Evolutionary conservation across 2,888 invertebrate genomes (phyloP).

Genomic region (Meiosimyza decipiens): DNA sequence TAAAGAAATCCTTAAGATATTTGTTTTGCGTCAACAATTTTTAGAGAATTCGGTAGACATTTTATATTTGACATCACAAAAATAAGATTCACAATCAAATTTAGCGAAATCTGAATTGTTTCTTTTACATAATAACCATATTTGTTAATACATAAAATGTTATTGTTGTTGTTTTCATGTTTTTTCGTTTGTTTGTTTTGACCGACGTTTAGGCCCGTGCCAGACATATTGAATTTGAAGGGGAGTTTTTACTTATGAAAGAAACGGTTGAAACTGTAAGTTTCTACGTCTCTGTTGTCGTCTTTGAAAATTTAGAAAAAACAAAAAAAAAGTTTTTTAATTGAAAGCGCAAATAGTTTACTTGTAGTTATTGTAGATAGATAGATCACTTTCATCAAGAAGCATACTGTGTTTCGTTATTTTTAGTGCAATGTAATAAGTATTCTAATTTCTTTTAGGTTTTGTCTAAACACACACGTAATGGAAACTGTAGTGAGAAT

Average conservation of each 20-base stretch:
- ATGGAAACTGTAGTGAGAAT: conserved; percentile 4
- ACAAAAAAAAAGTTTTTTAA: neutral
- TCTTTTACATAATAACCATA: conserved; percentile 25
- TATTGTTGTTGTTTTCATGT: conserved; percentile 43
- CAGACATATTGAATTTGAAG: conserved; percentile 60
- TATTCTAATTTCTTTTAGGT: conserved; percentile 13
- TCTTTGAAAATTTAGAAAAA: neutral
- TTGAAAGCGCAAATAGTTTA: neutral
- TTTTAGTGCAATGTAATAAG: neutral
- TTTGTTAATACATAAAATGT: conserved; percentile 17
- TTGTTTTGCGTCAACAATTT: conserved; percentile 29
- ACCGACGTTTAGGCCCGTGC: conserved; percentile 60
- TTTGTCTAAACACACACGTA: conserved; percentile 31
- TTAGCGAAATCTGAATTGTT: neutral
- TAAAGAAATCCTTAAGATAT: conserved; percentile 34
- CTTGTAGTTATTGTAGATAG: too few relatives aligned
- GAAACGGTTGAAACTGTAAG: conserved; percentile 61
- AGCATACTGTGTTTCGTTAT: too few relatives aligned
- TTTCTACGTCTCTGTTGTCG: conserved; percentile 37
- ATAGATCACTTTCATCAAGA: too few relatives aligned
- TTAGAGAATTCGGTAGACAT: conserved; percentile 60
- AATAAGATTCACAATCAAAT: conserved; percentile 10
- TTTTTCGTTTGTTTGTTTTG: conserved; percentile 30
- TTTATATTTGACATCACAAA: conserved; percentile 53
- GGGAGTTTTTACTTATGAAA: conserved; percentile 62